Evolutionary conservation across 2,888 invertebrate species (phyloP), one percentile per base, ranked within the genome.

Genomic region (Cryptus viduatorius): DNA sequence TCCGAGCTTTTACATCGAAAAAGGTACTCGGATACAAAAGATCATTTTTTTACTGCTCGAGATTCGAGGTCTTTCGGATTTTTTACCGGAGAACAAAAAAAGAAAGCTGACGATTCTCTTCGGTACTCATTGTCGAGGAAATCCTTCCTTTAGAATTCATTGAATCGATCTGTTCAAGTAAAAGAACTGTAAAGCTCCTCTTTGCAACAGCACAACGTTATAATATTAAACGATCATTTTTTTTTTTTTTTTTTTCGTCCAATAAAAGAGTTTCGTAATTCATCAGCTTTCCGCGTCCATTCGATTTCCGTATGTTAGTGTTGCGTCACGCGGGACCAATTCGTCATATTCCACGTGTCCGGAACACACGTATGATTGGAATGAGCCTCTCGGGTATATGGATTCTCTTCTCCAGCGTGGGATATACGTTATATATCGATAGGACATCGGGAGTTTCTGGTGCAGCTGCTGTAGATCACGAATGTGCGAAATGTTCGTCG

Each of bases 331-430:
- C 14, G 80, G 72, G 50, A 72, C 44, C 79, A 50, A 83, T 83
- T 76, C 72, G 80, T 83, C 72, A 80, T 80, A 72, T 67, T 37
- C 37, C 65, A 19, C 48, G 50, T 48, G 48, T 64, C 31, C 44
- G 67, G 64, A 65, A 69, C 61, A 50, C 79, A 44, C 29, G 53
- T 53, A 16, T 19, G 64, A 24, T 44, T 29, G 48, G 14, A 79
- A 79, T 42, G 46, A 71, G 46, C 16, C 80, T 67, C 80, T 19
- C 19, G 83, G 80, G 80, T 42, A 19, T 64, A 64, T 56, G 31
- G 31, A 61, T 61, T 50, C 56, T 31, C 78, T 77, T 53, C 53
- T 37, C 67, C 53, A 42, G 44, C 50, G 37, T 19, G n/a, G 37
- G 8, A 53, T 31, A 14, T 61, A 37, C 42, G 12, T 71, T 53